Evolutionary conservation across 2,797 vertebrate genomes (phyloP), one percentile per base, ranked within the genome.

Genomic region (Sebastes iracundus): DNA sequence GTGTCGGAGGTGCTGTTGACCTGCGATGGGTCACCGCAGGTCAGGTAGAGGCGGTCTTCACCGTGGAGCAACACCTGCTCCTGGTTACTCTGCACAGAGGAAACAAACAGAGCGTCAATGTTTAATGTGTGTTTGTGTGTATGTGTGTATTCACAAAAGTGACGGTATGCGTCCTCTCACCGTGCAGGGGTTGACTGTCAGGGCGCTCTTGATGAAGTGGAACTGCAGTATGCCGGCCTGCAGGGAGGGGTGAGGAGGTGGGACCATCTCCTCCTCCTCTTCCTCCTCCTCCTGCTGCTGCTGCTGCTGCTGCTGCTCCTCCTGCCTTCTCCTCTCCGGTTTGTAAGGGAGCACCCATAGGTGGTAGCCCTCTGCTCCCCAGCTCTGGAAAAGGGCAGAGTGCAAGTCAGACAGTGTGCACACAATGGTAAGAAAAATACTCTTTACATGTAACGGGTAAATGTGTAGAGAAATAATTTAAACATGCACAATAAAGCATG

Each of bases 151-250:
- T 70, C 18, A 64, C 3, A 68, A 59, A 75, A 53, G 7, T 3
- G 27, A 28, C 0, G 0, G 8, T 52, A 1, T 32, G 42, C 71
- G 20, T 74, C 20, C 23, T 42, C 97, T 95, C 95, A 99, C 98
- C 95, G 98, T 99, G 95, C 98, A 99, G 58, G 98, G 98, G 88
- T 99, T 99, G 88, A 98, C 97, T 2, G 98, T 98, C 92, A 99
- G 97, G n/a, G 97, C 97, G 64, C 98, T 99, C 94, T 99, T 99
- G 87, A 99, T 98, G 92, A 99, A 99, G 88, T 99, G 97, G 90
- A 99, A 99, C 56, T 99, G 97, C 83, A 99, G 95, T 85, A 99
- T 98, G 77, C 97, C 96, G 20, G 96, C 95, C 11, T 96, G 96
- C 64, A 85, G 85, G 80, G 94, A 90, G 86, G 93, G 65, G 14